These are phyloP conservation scores for Pararge aegeria DNA, from an alignment of 1,140 invertebrate genomes.

Conservation along the genomic window DNA sequence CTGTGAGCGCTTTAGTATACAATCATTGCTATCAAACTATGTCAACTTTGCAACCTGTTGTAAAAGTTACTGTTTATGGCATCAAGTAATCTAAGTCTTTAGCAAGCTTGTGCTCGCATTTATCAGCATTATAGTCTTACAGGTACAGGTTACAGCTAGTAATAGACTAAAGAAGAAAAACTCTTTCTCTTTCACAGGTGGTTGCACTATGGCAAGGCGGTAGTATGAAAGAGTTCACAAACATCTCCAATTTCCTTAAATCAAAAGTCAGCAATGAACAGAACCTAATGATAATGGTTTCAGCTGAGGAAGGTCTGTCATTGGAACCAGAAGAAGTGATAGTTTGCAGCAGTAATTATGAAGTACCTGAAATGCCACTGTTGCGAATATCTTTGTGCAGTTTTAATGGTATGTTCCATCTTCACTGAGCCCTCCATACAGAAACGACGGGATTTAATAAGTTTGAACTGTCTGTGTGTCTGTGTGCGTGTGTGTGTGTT, in stretches of 20 bases:
- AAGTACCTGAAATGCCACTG: constrained; percentile 59
- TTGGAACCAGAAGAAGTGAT: constrained; percentile 60
- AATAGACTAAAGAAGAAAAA: not conserved
- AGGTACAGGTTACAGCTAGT: too few relatives aligned
- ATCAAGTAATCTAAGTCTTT: too few relatives aligned
- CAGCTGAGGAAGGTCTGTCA: constrained; percentile 53
- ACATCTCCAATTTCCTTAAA: constrained; percentile 50
- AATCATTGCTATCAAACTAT: too few relatives aligned
- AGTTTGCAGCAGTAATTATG: constrained; percentile 48
- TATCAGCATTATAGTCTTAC: too few relatives aligned
- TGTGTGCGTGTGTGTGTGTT: too few relatives aligned
- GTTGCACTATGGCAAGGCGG: constrained; percentile 66
- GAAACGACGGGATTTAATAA: too few relatives aligned
- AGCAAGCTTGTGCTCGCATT: too few relatives aligned
- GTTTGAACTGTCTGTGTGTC: too few relatives aligned
- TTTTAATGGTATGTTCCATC: constrained; percentile 54
- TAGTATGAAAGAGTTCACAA: constrained; percentile 45
- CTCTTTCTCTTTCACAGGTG: constrained; percentile 37
- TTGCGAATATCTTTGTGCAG: constrained; percentile 58
- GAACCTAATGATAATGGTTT: constrained; percentile 48
- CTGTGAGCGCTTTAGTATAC: too few relatives aligned
- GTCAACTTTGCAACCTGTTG: too few relatives aligned
- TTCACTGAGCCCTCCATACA: too few relatives aligned
- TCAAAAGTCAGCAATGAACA: constrained; percentile 41
- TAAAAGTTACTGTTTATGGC: too few relatives aligned